Conservation (phyloP, 2,113 vertebrate species). For the Orcinus orca region DNA sequence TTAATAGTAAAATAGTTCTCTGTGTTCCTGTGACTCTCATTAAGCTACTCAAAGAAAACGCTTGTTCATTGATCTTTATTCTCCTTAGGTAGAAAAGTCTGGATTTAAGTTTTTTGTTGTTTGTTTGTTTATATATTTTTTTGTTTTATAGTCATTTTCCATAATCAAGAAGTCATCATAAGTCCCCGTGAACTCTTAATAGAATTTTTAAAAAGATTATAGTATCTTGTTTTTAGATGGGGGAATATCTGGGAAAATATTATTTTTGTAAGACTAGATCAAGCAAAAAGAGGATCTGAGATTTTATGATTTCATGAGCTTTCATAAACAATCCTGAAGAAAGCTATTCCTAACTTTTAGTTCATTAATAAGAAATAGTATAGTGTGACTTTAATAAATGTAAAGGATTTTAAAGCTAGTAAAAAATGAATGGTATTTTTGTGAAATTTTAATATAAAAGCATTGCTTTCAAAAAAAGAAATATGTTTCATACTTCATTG, state of each 20-base stretch:
- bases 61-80: not conserved
- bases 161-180: not conserved
- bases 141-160: not conserved
- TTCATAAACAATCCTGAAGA: not conserved
- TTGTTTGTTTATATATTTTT: not conserved
- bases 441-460: not conserved
- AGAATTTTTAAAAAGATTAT: not conserved
- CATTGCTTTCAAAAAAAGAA: not conserved
- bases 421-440: not conserved
- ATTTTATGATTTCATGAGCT: not conserved
- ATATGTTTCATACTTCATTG: not conserved
- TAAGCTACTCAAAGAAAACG: conserved; percentile 3
- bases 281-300: not conserved
- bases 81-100: not conserved
- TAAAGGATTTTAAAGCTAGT: not conserved
- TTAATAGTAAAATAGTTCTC: not conserved
- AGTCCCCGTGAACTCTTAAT: not conserved
- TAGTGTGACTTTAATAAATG: not conserved
- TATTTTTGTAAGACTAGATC: not conserved
- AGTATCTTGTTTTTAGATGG: not conserved
- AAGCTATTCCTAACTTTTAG: not conserved
- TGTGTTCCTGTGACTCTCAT: conserved; percentile 9
- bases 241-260: not conserved
- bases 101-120: not conserved
- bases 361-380: not conserved